Conservation (phyloP, 1,140 invertebrate genomes). For the Drosophila nebulosa region DNA sequence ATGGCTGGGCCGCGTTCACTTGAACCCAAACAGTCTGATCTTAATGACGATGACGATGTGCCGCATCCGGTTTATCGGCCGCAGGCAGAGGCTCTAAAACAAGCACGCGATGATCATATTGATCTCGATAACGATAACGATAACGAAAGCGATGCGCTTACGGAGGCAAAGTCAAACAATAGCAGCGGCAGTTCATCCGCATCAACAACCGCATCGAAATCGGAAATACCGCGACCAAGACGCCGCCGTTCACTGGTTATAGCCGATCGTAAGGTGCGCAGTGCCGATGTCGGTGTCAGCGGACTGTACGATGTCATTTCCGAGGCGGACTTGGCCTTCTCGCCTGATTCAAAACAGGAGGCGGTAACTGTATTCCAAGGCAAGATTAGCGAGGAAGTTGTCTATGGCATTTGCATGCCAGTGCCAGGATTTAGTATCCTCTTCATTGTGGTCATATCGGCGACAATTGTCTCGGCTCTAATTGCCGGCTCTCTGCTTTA, state of each 20-base stretch:
- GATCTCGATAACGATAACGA: slow-evolving; percentile 71
- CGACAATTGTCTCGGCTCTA: slow-evolving; percentile 90
- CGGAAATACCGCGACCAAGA: slow-evolving; percentile 44
- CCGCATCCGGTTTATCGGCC: slow-evolving; percentile 70
- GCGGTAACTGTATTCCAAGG: slow-evolving; percentile 93
- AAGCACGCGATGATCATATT: slow-evolving; percentile 64
- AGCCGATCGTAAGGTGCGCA: slow-evolving; percentile 87
- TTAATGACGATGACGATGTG: slow-evolving; percentile 33
- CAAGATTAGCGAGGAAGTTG: slow-evolving; percentile 91
- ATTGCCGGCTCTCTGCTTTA: slow-evolving; percentile 89
- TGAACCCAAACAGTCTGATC: slow-evolving; percentile 46
- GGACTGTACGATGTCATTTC: slow-evolving; percentile 95
- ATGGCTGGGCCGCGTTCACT: slow-evolving; percentile 83
- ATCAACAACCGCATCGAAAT: not conserved
- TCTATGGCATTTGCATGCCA: slow-evolving; percentile 95
- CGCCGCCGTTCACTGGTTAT: slow-evolving; percentile 86
- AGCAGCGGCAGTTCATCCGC: slow-evolving; percentile 4
- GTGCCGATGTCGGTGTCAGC: slow-evolving; percentile 92
- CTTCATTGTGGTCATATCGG: slow-evolving; percentile 92
- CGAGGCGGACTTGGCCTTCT: slow-evolving; percentile 94
- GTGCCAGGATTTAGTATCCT: slow-evolving; percentile 92
- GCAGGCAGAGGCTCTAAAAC: slow-evolving; percentile 62
- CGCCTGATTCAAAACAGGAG: slow-evolving; percentile 89
- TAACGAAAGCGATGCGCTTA: too few species aligned
- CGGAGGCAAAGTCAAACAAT: slow-evolving; percentile 12